A percentile compares a stretch with the other conserved stretches of the same genome.
Conservation (phyloP, 1,140 invertebrate species). For the Galleria mellonella region DNA sequence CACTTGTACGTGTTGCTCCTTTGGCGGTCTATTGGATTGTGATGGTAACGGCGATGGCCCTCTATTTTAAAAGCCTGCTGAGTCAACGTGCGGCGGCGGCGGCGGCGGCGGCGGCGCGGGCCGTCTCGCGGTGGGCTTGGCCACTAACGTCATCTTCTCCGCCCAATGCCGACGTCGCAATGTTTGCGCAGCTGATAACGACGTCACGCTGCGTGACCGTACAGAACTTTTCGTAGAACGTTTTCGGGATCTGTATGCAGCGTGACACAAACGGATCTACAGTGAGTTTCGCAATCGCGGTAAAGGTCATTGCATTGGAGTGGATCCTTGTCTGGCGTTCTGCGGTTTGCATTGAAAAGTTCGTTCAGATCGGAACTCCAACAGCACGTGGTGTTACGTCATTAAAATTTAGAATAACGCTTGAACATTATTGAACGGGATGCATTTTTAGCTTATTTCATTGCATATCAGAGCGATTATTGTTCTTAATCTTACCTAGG, state of each 20-base stretch:
- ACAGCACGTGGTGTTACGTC: no score
- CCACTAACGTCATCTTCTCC: constrained; percentile 25
- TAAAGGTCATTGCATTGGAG: neutral
- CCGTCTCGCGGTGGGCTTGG: constrained; percentile 25
- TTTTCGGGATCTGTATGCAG: constrained; percentile 11
- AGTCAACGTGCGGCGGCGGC: constrained; percentile 36
- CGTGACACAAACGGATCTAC: constrained; percentile 3
- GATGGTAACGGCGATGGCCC: constrained; percentile 30
- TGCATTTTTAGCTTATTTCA: no score
- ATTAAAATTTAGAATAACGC: no score
- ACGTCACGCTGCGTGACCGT: constrained; percentile 10
- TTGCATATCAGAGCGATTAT: no score
- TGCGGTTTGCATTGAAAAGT: no score
- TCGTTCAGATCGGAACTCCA: no score
- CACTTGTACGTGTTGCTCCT: constrained; percentile 40
- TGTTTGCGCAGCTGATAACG: constrained; percentile 34
- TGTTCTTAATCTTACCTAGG: no score
- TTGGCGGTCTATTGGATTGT: constrained; percentile 39
- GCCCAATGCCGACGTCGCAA: constrained; percentile 16
- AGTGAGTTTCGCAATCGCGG: neutral
- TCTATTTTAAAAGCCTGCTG: constrained; percentile 55
- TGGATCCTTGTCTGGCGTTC: no score
- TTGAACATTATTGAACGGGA: no score
- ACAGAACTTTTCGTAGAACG: constrained; percentile 12
- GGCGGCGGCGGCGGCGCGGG: constrained; percentile 30